These are phyloP conservation scores for Crocodylus rhombifer DNA, from an alignment of 2,797 vertebrate genomes.

Conservation along the genomic window DNA sequence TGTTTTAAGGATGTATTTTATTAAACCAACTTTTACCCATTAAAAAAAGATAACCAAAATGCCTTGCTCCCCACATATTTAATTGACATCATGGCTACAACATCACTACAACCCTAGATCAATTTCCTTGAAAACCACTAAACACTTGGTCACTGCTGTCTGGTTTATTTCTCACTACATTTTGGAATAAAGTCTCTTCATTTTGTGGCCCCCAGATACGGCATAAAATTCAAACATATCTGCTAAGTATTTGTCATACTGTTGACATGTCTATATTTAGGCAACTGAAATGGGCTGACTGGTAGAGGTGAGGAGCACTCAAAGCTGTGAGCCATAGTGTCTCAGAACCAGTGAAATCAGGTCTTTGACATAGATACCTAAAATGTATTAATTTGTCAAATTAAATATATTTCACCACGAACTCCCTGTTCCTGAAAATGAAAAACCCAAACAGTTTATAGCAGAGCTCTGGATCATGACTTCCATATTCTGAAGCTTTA, in stretches of 20 bases:
- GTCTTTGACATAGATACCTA: not conserved
- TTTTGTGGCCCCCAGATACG: not conserved
- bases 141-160: not conserved
- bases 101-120: not conserved
- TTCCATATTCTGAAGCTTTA: not conserved
- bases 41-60: too few relatives aligned
- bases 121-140: not conserved
- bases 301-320: not conserved
- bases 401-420: not conserved
- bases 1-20: too few relatives aligned
- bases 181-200: not conserved
- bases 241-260: not conserved
- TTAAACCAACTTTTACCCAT: too few relatives aligned
- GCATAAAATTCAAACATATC: not conserved
- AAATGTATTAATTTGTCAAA: not conserved
- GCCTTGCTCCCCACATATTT: not conserved
- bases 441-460: not conserved
- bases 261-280: not conserved
- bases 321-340: not conserved
- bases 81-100: not conserved
- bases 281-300: not conserved
- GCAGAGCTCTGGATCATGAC: not conserved
- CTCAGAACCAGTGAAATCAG: not conserved
- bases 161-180: not conserved
- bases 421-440: not conserved